Evolutionary conservation across 2,797 vertebrate genomes (phyloP), one percentile per base, ranked within the genome.

Genomic region (Syncerus caffer): DNA sequence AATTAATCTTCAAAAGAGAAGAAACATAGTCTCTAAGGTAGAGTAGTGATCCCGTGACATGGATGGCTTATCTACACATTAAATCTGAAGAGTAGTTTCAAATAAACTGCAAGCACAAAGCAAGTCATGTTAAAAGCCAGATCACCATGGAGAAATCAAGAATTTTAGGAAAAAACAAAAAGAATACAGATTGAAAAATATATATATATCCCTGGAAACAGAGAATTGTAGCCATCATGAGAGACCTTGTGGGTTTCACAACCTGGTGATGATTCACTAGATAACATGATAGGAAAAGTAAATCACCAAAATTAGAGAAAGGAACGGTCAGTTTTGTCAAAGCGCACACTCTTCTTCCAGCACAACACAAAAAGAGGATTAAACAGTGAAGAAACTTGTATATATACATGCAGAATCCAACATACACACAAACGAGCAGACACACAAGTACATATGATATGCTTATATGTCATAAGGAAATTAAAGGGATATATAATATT

Each of bases 361-460:
- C 29, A 62, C 29, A 62, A 16, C 29, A 16, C 14, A 31, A 16
- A 62, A 31, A 31, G 29, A 62, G 60, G 0, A 1, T n/a, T 31
- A 29, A 62, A 16, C 7, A 31, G 29, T 8, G 29, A n/a, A 62
- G 7, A 62, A 62, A 3, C 7, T 4, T 16, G 7, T 60, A 4
- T 57, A 23, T 23, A 57, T 4, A 1, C 9, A 27, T 27, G 3
- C 3, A 31, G 7, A 16, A 8, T 16, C 14, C 29, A 31, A 8
- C 60, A 62, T 16, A 62, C 60, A 8, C 60, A 62, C 0, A 1
- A 29, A 60, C 2, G 0, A 31, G 7, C 7, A 62, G 60, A n/a
- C 29, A n/a, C 14, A 62, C 0, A 1, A 0, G 1, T n/a, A 16
- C 29, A 8, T n/a, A 8, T 31, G 14, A 8, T 4, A 16, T 7